Base-by-base conservation (phyloP, 2,797 vertebrate genomes). In the Centroberyx gerrardi region DNA sequence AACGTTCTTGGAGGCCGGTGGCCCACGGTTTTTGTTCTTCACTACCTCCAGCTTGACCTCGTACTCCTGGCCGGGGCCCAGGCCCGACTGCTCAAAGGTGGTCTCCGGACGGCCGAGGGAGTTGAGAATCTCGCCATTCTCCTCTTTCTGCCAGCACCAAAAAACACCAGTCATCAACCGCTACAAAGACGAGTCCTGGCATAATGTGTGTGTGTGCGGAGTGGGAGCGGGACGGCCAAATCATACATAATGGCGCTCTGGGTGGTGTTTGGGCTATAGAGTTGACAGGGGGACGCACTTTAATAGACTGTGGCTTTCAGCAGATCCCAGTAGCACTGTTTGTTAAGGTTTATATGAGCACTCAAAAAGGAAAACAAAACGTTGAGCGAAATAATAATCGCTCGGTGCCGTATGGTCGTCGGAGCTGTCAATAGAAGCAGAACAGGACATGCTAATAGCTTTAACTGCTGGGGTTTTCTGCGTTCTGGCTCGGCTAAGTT, bases 61-160 rank as follows among this genome's bases (percentile, higher is more conserved):
- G 58, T 99, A 99, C 69, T 98, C 97, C 31, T 99, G 97, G 61
- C 98, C 98, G 0, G 98, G 98, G 46, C 96, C 97, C 76, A 99
- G 93, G 15, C 98, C 98, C 0, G 96, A 98, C 90, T 99, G 98
- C 86, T 95, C 93, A 68, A 97, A 99, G n/a, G 96, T 96, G 77
- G 97, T 98, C 88, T 98, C 96, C 2, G 98, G 96, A 13, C 94
- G 96, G 67, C 94, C 93, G 60, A 99, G 93, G 48, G 96, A 96
- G 86, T 96, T 98, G 68, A 96, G 95, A 87, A 99, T 99, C 79
- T 97, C 97, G 70, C 92, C 98, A 5, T 97, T 97, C 46, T 98
- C 97, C 71, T 99, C 97, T 95, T 99, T 99, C 98, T 99, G 95
- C 31, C 95, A 94, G 29, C 14, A 86, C 52, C 65, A 33, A 73